Conservation (phyloP, 2,113 vertebrate species). For the Chauna torquata region DNA sequence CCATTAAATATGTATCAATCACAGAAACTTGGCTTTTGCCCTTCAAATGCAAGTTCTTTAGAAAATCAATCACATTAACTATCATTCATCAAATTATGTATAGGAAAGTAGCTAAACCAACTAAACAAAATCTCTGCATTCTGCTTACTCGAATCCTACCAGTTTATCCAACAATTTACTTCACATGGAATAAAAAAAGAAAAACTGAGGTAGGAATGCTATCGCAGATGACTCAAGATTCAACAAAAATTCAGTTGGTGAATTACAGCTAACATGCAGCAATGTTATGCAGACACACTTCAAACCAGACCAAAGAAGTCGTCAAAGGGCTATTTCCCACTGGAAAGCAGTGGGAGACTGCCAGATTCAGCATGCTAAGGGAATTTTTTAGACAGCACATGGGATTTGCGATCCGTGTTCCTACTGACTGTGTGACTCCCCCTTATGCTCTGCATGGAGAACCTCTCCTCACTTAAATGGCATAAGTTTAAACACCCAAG, state of each 20-base stretch:
- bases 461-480: background rate
- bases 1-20: background rate
- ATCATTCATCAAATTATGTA: background rate
- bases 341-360: background rate
- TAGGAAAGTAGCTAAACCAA: background rate
- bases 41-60: background rate
- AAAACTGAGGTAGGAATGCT: background rate
- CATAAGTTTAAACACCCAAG: background rate
- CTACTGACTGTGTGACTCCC: background rate
- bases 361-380: background rate
- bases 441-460: background rate
- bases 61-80: background rate
- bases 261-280: background rate
- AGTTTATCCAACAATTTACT: background rate
- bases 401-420: background rate
- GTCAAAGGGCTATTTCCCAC: background rate
- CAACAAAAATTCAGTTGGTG: background rate
- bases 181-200: background rate
- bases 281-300: background rate
- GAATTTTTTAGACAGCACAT: background rate
- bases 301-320: background rate
- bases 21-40: background rate
- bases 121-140: background rate
- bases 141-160: background rate
- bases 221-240: rapidly evolving